Conservation (phyloP, 2,797 vertebrate genomes). For the Eulemur albifrons region DNA sequence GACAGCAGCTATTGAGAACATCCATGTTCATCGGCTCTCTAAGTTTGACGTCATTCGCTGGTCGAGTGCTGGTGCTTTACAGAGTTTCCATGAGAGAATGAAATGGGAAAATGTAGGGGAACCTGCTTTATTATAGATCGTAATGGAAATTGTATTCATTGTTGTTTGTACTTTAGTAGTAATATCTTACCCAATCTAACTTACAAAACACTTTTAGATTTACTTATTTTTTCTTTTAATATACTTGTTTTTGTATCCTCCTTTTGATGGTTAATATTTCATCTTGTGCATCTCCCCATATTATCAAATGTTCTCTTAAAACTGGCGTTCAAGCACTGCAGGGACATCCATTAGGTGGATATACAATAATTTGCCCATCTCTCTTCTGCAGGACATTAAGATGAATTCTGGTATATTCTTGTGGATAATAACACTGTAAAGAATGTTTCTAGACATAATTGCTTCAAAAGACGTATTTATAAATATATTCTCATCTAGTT, state of each 20-base stretch:
- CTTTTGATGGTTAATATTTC: not conserved
- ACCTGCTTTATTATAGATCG: not conserved
- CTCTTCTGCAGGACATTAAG: not conserved
- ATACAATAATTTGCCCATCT: not conserved
- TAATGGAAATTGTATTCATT: not conserved
- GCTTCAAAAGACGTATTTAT: not conserved
- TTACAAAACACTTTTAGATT: not conserved
- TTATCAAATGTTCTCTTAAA: not conserved
- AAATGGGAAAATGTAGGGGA: not conserved
- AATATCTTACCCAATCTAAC: not conserved
- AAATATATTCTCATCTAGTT: not conserved
- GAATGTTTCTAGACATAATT: not conserved
- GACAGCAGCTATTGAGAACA: not conserved
- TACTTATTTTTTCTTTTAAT: not conserved
- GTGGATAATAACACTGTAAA: not conserved
- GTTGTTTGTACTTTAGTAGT: not conserved
- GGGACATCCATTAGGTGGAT: not conserved
- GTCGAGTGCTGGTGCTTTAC: not conserved
- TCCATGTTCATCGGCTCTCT: not conserved
- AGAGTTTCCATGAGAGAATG: slow-evolving; percentile 1
- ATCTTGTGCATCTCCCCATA: not conserved
- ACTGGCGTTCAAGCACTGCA: not conserved
- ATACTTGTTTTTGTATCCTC: not conserved
- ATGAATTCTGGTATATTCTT: not conserved
- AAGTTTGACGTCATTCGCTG: not conserved